These are phyloP conservation scores for Eurois occulta DNA, from an alignment of 2,888 invertebrate species.

Conservation along the genomic window DNA sequence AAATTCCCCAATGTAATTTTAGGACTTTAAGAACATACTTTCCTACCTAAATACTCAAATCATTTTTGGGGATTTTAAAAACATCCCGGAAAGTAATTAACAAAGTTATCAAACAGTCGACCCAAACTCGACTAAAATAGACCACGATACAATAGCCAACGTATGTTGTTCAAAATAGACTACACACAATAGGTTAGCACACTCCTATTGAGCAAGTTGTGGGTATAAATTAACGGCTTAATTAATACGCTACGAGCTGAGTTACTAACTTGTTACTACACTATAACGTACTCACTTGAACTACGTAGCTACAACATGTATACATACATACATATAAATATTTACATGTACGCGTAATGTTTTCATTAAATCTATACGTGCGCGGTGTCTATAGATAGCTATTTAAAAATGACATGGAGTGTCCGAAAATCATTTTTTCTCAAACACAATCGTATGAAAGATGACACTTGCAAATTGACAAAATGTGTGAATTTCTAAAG, in stretches of 20 bases:
- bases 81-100: background rate
- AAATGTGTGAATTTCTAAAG: no score
- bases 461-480: no score
- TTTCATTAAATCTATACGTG: no score
- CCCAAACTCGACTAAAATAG: slow-evolving; percentile 16
- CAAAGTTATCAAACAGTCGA: slow-evolving; percentile 1
- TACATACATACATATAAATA: background rate
- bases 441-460: no score
- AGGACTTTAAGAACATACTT: no score
- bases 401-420: no score
- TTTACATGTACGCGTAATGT: background rate
- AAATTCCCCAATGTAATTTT: background rate
- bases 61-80: background rate
- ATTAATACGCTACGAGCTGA: slow-evolving; percentile 40
- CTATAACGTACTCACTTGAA: slow-evolving; percentile 15
- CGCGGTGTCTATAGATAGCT: no score
- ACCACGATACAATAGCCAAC: background rate
- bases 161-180: slow-evolving; percentile 33
- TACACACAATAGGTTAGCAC: slow-evolving; percentile 7
- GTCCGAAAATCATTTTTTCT: no score
- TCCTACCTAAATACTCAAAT: background rate
- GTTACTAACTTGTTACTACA: slow-evolving; percentile 41
- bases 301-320: slow-evolving; percentile 1
- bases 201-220: slow-evolving; percentile 20
- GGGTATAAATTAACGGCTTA: slow-evolving; percentile 33